A percentile compares a stretch with the other conserved stretches of the same genome.
phyloP scores from a whole-genome alignment of 2,888 invertebrate species.

The Heliconius sara region DNA sequence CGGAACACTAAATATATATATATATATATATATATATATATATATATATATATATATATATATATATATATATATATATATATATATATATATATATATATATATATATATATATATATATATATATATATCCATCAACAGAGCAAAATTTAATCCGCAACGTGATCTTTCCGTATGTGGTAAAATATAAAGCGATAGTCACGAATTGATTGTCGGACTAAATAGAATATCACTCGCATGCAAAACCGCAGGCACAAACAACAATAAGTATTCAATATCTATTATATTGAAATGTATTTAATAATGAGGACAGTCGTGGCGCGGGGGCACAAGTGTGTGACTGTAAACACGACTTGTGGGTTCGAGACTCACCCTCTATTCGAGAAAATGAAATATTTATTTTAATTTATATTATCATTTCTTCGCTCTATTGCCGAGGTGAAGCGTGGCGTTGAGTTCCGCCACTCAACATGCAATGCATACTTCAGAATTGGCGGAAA shows the following conservation, averaged over 20 bases:
- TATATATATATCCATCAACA: background rate
- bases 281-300: background rate
- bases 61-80: background rate
- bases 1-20: too few species aligned
- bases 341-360: background rate
- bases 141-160: slow-evolving; percentile 8
- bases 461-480: too few species aligned
- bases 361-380: background rate
- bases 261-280: slow-evolving; percentile 7
- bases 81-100: too few species aligned
- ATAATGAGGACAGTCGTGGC: background rate
- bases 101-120: background rate
- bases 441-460: too few species aligned
- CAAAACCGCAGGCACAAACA: slow-evolving; percentile 3
- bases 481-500: background rate
- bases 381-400: background rate
- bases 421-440: background rate
- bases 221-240: slow-evolving; percentile 14
- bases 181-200: slow-evolving; percentile 10
- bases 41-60: background rate
- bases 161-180: slow-evolving; percentile 14
- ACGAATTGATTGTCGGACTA: slow-evolving; percentile 16
- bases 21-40: too few species aligned
- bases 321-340: too few species aligned
- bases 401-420: background rate